phyloP scores from a whole-genome alignment of 2,888 invertebrate species.

The Oegoconia quadripuncta region DNA sequence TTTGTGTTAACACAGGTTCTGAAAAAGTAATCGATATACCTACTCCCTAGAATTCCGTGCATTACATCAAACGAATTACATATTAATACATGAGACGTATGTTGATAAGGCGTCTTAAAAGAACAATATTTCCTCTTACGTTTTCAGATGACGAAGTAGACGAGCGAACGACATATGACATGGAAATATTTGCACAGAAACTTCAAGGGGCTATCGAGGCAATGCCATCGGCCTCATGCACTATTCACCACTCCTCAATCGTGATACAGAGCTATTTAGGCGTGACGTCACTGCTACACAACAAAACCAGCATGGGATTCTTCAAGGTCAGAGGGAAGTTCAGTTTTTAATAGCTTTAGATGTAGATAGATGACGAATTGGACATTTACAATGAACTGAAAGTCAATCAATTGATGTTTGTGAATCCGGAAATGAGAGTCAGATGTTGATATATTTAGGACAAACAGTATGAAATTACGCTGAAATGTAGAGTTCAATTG shows the following conservation, averaged over 20 bases:
- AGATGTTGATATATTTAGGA: no score
- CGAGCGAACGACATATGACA: constrained; percentile 75
- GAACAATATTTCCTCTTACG: no score
- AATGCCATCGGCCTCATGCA: constrained; percentile 67
- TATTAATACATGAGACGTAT: no score
- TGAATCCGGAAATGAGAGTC: no score
- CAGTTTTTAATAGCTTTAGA: constrained; percentile 81
- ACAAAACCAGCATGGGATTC: constrained; percentile 90
- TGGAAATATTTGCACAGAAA: constrained; percentile 80
- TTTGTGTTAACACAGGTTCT: no score
- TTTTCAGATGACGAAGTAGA: constrained; percentile 60
- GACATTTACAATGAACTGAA: neutral
- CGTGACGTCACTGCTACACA: constrained; percentile 87
- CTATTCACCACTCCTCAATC: constrained; percentile 83
- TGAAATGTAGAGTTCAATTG: no score
- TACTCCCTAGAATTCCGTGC: no score
- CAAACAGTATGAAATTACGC: no score
- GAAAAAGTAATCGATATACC: no score
- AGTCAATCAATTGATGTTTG: no score
- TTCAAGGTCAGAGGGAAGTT: constrained; percentile 92
- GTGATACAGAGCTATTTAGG: constrained; percentile 90
- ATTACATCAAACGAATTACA: no score
- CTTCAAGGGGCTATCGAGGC: constrained; percentile 75
- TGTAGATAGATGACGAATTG: neutral
- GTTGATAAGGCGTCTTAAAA: no score